Evolutionary conservation across 1,140 invertebrate genomes (phyloP).

Genomic region (Apis dorsata): DNA sequence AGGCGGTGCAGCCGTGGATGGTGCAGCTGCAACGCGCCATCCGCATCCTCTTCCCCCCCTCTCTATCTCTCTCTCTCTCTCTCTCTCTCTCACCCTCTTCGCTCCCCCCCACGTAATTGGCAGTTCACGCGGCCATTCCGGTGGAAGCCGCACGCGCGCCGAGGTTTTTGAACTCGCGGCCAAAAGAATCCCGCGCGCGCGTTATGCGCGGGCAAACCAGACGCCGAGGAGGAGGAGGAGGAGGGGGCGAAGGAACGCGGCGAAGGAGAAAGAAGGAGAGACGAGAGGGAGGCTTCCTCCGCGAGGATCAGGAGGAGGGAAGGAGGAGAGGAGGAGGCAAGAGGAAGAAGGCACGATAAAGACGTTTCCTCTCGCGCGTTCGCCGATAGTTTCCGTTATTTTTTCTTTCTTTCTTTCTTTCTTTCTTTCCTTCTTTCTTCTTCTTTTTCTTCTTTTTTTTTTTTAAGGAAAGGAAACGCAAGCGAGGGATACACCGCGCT

Average conservation of each 20-base stretch:
- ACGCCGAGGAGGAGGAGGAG: constrained; percentile 17
- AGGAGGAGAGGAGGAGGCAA: neutral
- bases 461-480: constrained; percentile 38
- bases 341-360: constrained; percentile 40
- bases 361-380: constrained; percentile 52
- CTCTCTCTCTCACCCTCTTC: neutral
- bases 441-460: too few species aligned
- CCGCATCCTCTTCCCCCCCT: neutral
- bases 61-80: neutral
- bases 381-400: constrained; percentile 55
- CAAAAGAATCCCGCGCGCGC: constrained; percentile 54
- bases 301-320: neutral
- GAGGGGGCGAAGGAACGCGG: constrained; percentile 26
- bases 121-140: constrained; percentile 41
- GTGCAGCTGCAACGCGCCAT: constrained; percentile 9
- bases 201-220: constrained; percentile 51
- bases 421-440: too few species aligned
- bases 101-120: constrained; percentile 30
- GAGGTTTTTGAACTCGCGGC: constrained; percentile 62
- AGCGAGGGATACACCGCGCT: neutral
- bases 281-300: neutral
- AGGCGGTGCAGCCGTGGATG: neutral
- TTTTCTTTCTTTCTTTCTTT: constrained; percentile 18
- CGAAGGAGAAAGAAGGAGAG: neutral
- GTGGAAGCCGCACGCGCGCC: constrained; percentile 55